A percentile compares a stretch with the other conserved stretches of the same genome.
phyloP scores from a whole-genome alignment of 2,797 vertebrate species.

The Dallia pectoralis region DNA sequence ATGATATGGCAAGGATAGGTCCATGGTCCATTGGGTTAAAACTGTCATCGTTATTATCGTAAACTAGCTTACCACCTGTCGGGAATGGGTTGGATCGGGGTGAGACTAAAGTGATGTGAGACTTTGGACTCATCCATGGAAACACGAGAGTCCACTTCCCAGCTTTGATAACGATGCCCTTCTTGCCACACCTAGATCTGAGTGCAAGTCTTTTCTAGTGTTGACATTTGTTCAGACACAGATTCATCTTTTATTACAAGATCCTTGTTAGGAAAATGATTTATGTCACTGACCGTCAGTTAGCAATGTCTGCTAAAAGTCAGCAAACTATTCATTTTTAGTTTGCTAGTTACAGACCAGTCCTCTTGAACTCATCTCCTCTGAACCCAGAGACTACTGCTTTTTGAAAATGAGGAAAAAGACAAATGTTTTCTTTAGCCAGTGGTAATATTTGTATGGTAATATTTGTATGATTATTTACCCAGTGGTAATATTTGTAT shows the following conservation, averaged over 20 bases:
- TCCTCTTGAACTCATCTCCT: no score
- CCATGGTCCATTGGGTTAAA: conserved; percentile 10
- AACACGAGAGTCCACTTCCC: conserved; percentile 6
- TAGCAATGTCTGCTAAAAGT: neutral
- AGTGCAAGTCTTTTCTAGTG: neutral
- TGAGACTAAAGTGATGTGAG: conserved; percentile 18
- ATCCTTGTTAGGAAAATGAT: neutral
- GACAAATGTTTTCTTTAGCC: no score
- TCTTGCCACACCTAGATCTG: neutral
- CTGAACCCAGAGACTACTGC: no score
- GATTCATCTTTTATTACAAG: neutral
- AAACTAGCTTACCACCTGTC: conserved; percentile 13
- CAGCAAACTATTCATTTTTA: no score
- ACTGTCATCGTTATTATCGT: conserved; percentile 5
- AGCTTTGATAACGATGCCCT: neutral
- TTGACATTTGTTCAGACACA: no score
- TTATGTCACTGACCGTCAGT: neutral
- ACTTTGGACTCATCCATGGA: conserved; percentile 61
- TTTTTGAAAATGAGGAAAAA: no score
- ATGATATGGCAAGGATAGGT: neutral
- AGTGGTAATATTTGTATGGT: no score
- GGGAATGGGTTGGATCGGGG: conserved; percentile 36
- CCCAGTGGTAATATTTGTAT: no score
- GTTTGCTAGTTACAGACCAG: no score
- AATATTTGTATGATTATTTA: no score